Evolutionary conservation across 1,140 invertebrate genomes (phyloP).

Genomic region (Myzus persicae): DNA sequence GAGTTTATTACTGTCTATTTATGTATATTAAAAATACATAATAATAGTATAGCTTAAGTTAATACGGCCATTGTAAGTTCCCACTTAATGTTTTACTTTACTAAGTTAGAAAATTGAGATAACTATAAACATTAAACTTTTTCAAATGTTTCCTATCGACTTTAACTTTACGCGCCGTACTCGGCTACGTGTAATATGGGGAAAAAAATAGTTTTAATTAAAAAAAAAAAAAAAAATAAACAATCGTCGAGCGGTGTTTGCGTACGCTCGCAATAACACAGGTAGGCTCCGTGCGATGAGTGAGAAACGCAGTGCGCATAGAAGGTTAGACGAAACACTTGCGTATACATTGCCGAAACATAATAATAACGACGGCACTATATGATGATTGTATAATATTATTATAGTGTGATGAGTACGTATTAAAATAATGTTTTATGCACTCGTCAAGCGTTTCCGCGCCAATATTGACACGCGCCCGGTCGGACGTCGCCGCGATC

Average conservation of each 20-base stretch:
- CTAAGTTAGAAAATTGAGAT: no score
- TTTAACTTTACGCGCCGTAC: no score
- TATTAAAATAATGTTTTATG: neutral
- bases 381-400: neutral
- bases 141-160: no score
- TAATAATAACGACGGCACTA: neutral
- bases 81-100: no score
- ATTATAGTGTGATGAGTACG: neutral
- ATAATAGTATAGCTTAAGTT: no score
- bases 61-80: no score
- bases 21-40: no score
- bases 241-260: neutral
- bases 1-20: no score
- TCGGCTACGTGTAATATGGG: no score
- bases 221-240: no score
- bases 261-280: neutral
- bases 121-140: no score
- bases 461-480: conserved; percentile 21
- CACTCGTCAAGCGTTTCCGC: neutral
- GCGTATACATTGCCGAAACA: conserved; percentile 10
- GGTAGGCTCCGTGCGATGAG: neutral
- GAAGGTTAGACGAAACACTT: neutral
- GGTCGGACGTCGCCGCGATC: neutral
- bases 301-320: neutral
- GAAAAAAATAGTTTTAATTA: no score